A percentile compares a stretch with the other conserved stretches of the same genome.
phyloP scores from a whole-genome alignment of 1,140 invertebrate species.

The Drosophila asahinai region DNA sequence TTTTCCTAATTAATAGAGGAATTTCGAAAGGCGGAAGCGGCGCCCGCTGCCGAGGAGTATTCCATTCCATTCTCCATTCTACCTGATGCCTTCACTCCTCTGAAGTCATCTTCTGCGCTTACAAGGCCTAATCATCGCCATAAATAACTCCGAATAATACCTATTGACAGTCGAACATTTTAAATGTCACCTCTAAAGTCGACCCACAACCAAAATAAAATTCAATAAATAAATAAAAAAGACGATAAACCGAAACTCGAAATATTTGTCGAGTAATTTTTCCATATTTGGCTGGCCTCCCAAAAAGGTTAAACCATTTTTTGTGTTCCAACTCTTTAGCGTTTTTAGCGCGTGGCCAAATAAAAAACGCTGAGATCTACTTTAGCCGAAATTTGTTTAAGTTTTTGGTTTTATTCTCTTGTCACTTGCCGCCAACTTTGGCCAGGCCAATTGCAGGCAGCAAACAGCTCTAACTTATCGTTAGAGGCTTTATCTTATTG shows the following conservation, averaged over 20 bases:
- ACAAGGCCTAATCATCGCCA: slow-evolving; percentile 38
- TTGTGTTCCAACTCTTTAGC: slow-evolving; percentile 37
- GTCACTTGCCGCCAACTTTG: slow-evolving; percentile 59
- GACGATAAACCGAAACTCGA: slow-evolving; percentile 42
- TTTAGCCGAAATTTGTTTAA: slow-evolving; percentile 60
- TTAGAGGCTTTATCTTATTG: slow-evolving; percentile 1
- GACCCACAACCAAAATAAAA: slow-evolving; percentile 45
- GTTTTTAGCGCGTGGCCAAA: slow-evolving; percentile 66
- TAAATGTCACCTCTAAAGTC: slow-evolving; percentile 65
- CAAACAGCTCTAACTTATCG: slow-evolving; percentile 63
- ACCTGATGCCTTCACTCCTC: slow-evolving; percentile 18
- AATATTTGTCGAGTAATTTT: slow-evolving; percentile 66
- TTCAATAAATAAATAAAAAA: slow-evolving; percentile 22
- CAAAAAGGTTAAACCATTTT: slow-evolving; percentile 68
- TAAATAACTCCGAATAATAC: slow-evolving; percentile 58
- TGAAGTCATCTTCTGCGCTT: slow-evolving; percentile 3
- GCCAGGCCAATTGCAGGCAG: slow-evolving; percentile 14
- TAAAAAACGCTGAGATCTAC: slow-evolving; percentile 36
- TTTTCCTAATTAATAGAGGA: slow-evolving; percentile 48
- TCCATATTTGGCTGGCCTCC: slow-evolving; percentile 45
- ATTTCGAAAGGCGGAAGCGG: slow-evolving; percentile 58
- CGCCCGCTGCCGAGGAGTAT: not conserved
- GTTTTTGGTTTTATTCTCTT: slow-evolving; percentile 57
- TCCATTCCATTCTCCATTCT: slow-evolving; percentile 6
- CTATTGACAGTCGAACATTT: slow-evolving; percentile 70